A percentile compares a stretch with the other conserved stretches of the same genome.
These are phyloP conservation scores for Caenorhabditis doughertyi DNA, from an alignment of 2,888 invertebrate genomes.

Conservation along the genomic window DNA sequence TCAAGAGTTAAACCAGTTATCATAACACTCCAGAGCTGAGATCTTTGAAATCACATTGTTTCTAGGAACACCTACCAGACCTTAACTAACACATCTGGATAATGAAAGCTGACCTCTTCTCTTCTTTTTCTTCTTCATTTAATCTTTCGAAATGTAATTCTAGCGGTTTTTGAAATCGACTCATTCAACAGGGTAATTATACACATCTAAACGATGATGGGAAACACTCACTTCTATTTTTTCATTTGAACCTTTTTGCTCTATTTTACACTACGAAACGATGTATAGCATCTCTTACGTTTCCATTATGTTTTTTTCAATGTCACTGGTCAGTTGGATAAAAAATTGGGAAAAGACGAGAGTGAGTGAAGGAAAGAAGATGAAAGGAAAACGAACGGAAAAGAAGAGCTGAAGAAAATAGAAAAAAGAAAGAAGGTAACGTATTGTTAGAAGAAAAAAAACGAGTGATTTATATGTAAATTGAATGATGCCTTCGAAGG, in stretches of 20 bases:
- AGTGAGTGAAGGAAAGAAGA: neutral
- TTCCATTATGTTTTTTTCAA: neutral
- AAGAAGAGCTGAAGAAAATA: neutral
- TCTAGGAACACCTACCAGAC: no score
- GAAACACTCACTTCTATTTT: constrained; percentile 49
- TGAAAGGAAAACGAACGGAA: constrained; percentile 10
- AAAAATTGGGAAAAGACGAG: constrained; percentile 22
- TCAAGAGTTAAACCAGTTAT: no score
- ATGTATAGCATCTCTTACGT: constrained; percentile 29
- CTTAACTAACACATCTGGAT: no score
- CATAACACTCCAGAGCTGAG: no score
- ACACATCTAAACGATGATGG: constrained; percentile 57
- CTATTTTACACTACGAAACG: constrained; percentile 1
- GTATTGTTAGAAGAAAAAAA: neutral
- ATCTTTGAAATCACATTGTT: no score
- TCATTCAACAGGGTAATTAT: constrained; percentile 43
- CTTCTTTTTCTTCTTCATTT: neutral
- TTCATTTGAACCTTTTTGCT: constrained; percentile 35
- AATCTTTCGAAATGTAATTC: constrained; percentile 26
- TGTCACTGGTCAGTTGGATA: constrained; percentile 32
- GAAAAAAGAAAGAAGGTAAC: neutral
- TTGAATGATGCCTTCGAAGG: constrained; percentile 15
- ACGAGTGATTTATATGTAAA: constrained; percentile 12
- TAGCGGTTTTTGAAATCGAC: constrained; percentile 30
- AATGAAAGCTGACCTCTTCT: constrained; percentile 3